Evolutionary conservation across 2,113 vertebrate species (phyloP), one percentile per base, ranked within the genome.

Genomic region (Spea multiplicata): DNA sequence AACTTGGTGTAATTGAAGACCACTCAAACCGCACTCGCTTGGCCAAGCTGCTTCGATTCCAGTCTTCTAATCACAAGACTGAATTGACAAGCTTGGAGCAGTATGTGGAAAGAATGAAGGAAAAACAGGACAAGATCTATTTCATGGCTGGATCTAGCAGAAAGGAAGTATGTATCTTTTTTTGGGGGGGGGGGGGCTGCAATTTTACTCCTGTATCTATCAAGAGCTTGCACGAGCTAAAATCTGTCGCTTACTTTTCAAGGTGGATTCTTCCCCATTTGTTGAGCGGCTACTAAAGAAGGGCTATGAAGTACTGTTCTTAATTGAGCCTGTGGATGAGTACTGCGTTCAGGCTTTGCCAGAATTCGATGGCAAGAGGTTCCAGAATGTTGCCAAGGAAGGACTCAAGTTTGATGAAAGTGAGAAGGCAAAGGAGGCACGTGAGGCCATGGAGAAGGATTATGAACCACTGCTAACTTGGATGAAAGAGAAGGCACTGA

Each of bases 31-130:
- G 97, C 75, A 99, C 97, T 3, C 94, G 97, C 30, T 91, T 99
- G 44, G 97, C 97, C 80, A 99, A 99, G 82, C 95, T 99, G 77
- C 95, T 99, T 67, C 92, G 97, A 44, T 99, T 99, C 90, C 95
- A 97, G 86, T 96, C 97, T 50, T 99, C 97, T 69, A 90, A 98
- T 86, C 94, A 96, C 50, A 88, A 96, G 3, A 92, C 88, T 0
- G 86, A 75, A 3, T 80, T 93, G 50, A 87, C 95, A 14, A 98
- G 97, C 82, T 90, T 99, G 71, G 97, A 99, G 85, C 93, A 98
- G 68, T 99, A 99, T 71, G 95, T 98, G 82, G 97, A 97, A 89
- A 94, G 97, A 85, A 99, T 99, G 97, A 99, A 99, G 83, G 97
- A 99, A 74, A 99, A 98, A 85, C 97, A 99, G 83, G 97, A 99